These are phyloP conservation scores for Uromys caudimaculatus DNA, from an alignment of 2,797 vertebrate species.

Conservation along the genomic window DNA sequence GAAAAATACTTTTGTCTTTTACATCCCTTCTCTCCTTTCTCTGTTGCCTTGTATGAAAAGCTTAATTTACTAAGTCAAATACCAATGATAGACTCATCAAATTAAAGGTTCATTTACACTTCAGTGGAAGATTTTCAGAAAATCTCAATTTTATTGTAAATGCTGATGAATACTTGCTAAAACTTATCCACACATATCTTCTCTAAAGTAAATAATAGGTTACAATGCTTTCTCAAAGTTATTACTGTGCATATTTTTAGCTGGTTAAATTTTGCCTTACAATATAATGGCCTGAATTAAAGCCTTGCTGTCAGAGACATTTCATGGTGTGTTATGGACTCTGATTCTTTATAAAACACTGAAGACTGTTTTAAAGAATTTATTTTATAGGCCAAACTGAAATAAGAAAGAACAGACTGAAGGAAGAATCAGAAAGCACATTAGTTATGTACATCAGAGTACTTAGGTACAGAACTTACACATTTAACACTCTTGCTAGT, in stretches of 20 bases:
- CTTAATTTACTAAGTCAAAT: constrained; percentile 27
- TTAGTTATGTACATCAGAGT: background rate
- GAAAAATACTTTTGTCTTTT: background rate
- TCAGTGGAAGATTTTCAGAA: background rate
- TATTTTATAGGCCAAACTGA: constrained; percentile 7
- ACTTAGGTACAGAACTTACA: background rate
- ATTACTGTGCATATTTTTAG: background rate
- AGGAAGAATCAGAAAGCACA: background rate
- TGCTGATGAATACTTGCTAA: constrained; percentile 1
- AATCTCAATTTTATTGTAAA: constrained; percentile 26
- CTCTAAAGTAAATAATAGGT: constrained; percentile 18
- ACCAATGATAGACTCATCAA: constrained; percentile 1
- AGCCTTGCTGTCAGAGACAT: background rate
- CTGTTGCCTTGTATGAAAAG: background rate
- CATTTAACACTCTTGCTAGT: background rate
- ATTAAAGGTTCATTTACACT: constrained; percentile 13
- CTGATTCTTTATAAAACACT: background rate
- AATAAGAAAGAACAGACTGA: background rate
- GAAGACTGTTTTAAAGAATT: constrained; percentile 1
- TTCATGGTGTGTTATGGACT: background rate
- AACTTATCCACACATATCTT: background rate
- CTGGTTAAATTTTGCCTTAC: constrained; percentile 36
- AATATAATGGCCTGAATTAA: background rate
- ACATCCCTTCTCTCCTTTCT: background rate
- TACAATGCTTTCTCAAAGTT: background rate